Evolutionary conservation across 2,888 invertebrate species (phyloP), one percentile per base, ranked within the genome.

Genomic region (Andrena haemorrhoa): DNA sequence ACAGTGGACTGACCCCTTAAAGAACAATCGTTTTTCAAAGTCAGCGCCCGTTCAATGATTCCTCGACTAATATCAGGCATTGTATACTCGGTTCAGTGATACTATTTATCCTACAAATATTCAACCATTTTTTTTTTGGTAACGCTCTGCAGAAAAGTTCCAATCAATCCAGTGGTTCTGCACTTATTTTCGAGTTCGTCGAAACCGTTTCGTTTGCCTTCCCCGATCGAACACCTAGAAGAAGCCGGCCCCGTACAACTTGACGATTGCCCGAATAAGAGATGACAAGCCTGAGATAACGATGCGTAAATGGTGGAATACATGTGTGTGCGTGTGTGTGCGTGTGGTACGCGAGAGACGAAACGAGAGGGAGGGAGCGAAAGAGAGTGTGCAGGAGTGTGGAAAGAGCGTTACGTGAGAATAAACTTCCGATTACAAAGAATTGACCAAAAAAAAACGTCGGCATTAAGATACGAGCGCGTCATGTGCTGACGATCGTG

Each of bases 361-460:
- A 58, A 66, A 53, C 35, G 47, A 61, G 51, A 41, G 23, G 8
- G 31, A 56, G 31, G 31, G 49, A 58, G 35, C 41, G 2, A 29
- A 68, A 8, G 73, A 79, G 35, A 47, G 72, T 61, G 56, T 33
- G 75, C 5, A 49, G 35, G 64, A 73, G 72, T 20, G 53, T 72
- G 66, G 60, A 68, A 71, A 49, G 61, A 75, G 65, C 35, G 31
- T 66, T 66, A 53, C 51, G 75, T 47, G 78, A 75, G 72, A 70
- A 56, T 87, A 70, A 63, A 75, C 70, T 87, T 85, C 85, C 69
- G 78, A 78, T 82, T 71, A 82, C 49, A 74, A 83, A 61, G 47
- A 86, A 86, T 79, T 70, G 86, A 87, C 88, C 88, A 87, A 87
- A 86, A 86, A 86, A 60, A 7, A 51, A n/a, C 56, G 75, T 86